Evolutionary conservation across 2,113 vertebrate species (phyloP).

Genomic region (Notothenia coriiceps): DNA sequence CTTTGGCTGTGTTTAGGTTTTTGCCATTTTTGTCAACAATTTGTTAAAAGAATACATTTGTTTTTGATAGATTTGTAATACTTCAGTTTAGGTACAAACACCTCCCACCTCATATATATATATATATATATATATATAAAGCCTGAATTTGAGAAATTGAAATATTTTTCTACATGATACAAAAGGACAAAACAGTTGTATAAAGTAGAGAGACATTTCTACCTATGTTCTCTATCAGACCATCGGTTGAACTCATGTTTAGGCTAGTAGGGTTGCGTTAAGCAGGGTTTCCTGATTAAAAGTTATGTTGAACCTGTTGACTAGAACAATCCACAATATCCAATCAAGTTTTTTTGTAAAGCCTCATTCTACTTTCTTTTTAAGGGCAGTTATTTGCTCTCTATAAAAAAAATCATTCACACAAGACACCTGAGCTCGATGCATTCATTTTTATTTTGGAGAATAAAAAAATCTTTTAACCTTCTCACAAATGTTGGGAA

Average conservation of each 20-base stretch:
- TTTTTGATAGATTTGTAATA: no score
- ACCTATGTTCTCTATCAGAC: neutral
- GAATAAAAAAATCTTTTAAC: slow-evolving; percentile 22
- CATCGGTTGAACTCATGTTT: neutral
- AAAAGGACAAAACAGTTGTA: no score
- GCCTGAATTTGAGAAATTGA: neutral
- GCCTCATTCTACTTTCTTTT: neutral
- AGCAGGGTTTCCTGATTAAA: no score
- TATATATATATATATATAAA: neutral
- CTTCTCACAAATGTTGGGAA: neutral
- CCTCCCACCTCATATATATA: neutral
- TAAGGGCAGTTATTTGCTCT: slow-evolving; percentile 7
- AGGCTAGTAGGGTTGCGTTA: neutral
- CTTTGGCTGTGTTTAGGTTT: neutral
- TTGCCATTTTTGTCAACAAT: neutral
- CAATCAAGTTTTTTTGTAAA: no score
- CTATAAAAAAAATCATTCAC: slow-evolving; percentile 3
- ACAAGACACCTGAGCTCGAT: slow-evolving; percentile 4
- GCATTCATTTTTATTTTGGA: slow-evolving; percentile 10
- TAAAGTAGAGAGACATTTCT: neutral
- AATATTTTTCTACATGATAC: neutral
- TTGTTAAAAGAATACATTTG: neutral
- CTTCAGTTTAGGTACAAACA: neutral
- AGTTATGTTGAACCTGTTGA: no score
- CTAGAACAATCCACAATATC: no score